Conservation (phyloP, 2,797 vertebrate species). For the Mormyrus hasselquistii region DNA sequence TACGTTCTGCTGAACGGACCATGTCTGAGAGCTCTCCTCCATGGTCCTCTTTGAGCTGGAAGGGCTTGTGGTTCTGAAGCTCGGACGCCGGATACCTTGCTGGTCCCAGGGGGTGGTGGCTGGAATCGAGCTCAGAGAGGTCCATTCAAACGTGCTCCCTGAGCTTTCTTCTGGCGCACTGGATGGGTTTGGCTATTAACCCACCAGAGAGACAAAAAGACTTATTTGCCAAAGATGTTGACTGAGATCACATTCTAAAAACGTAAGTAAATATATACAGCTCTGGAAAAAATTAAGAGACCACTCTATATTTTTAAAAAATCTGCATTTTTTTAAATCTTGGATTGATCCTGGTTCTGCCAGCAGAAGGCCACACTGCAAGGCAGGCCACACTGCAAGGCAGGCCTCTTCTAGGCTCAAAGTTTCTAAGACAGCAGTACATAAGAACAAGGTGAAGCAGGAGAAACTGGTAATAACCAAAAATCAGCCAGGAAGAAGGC, state of each 20-base stretch:
- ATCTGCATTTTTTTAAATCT: background rate
- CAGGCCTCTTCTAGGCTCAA: background rate
- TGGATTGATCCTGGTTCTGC: background rate
- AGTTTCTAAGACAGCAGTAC: background rate
- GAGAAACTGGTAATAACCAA: background rate
- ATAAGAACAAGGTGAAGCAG: background rate
- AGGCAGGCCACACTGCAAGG: background rate
- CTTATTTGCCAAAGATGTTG: background rate
- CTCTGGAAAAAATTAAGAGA: background rate
- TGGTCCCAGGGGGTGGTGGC: conserved; percentile 48
- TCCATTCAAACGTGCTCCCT: conserved; percentile 18
- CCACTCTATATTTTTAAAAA: background rate
- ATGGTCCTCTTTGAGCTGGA: conserved; percentile 47
- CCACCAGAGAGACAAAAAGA: conserved; percentile 16
- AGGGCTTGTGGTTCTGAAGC: conserved; percentile 34
- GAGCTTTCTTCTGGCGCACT: background rate
- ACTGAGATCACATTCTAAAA: background rate
- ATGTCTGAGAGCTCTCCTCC: conserved; percentile 55
- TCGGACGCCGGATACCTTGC: conserved; percentile 60
- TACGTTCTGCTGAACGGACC: conserved; percentile 41
- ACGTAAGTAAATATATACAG: background rate
- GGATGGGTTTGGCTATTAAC: background rate
- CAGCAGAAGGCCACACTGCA: background rate
- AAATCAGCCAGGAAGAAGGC: background rate
- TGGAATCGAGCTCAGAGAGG: conserved; percentile 52